Evolutionary conservation across 2,888 invertebrate species (phyloP), one percentile per base, ranked within the genome.

Genomic region (Teinopalpus imperialis): DNA sequence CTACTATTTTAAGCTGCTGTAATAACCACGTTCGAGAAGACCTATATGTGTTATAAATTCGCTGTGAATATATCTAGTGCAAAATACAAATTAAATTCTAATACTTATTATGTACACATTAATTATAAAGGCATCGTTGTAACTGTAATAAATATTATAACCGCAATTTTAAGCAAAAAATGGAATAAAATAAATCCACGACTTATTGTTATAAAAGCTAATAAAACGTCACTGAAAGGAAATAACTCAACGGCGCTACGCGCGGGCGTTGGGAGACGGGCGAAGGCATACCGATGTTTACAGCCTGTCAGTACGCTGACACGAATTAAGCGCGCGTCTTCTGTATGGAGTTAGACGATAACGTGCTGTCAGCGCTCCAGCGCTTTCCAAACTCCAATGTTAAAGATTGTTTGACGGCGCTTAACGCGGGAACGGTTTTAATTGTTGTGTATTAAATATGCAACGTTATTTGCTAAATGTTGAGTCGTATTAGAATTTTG

Each of bases 271-370:
- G 26, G 26, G 9, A 9, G 2, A 16, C 16, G 2, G n/a, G 27
- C 24, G 36, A 20, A 10, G 35, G 49, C 36, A 32, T 41, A 35
- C 45, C 49, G 21, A 45, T 37, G 40, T 44, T 47, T 41, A 37
- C 47, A 41, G 29, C 21, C 40, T 43, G 44, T 44, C 44, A 31
- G 46, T 24, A 39, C 29, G 40, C 24, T 31, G 44, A 44, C 44
- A 24, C 31, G 44, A 9, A 44, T 37, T 20, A 44, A 44, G 37
- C 37, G 44, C 36, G 8, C 43, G 37, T 37, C 44, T 16, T 9
- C 29, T 20, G 14, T 10, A 20, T 18, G 16, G 12, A 23, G 14
- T 44, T 44, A 12, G 36, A 44, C 37, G 32, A 24, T n/a, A 10
- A n/a, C 26, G 24, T 4, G 23, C 20, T 37, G 44, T 37, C 44